Evolutionary conservation across 2,797 vertebrate genomes (phyloP), one percentile per base, ranked within the genome.

Genomic region (Todus mexicanus): DNA sequence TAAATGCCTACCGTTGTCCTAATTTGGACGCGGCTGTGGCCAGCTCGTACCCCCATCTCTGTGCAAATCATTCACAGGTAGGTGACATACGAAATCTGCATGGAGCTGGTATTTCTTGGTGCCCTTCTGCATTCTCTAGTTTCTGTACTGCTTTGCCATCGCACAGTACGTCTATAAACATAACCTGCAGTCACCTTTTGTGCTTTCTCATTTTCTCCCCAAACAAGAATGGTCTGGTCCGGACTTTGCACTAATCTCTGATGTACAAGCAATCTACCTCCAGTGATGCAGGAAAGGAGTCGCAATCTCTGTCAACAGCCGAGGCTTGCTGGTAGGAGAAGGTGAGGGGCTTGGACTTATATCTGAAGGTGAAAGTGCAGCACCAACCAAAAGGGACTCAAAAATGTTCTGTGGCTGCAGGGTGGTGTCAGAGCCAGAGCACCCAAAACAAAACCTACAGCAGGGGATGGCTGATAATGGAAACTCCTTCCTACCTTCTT

Each of bases 141-240:
- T 95, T 95, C 87, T 76, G 73, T 35, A 27, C 33, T 11, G 93
- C 93, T 95, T 93, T 83, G 81, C 68, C 15, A 2, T 60, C 31
- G 51, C 81, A 76, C 81, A 69, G 72, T 83, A 94, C 1, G 19
- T 84, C 91, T 95, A 87, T 94, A 96, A 96, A 96, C 94, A 96
- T 96, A 95, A 96, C 96, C 96, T 19, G 8, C 61, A 73, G 90
- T 96, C 96, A 96, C 96, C 96, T 96, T 97, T 97, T 97, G 96
- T 97, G 94, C 96, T 88, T 95, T 95, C 87, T 97, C 80, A 51
- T 93, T 95, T 89, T 96, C 73, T 91, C 54, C 94, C 63, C 59
- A 93, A 43, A 89, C 94, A 93, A 83, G 91, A 90, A 82, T 93
- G 89, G 74, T 93, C 93, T 90, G 82, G 84, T 86, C 87, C 82